Evolutionary conservation across 2,113 vertebrate genomes (phyloP).

Genomic region (Tupaia tana): DNA sequence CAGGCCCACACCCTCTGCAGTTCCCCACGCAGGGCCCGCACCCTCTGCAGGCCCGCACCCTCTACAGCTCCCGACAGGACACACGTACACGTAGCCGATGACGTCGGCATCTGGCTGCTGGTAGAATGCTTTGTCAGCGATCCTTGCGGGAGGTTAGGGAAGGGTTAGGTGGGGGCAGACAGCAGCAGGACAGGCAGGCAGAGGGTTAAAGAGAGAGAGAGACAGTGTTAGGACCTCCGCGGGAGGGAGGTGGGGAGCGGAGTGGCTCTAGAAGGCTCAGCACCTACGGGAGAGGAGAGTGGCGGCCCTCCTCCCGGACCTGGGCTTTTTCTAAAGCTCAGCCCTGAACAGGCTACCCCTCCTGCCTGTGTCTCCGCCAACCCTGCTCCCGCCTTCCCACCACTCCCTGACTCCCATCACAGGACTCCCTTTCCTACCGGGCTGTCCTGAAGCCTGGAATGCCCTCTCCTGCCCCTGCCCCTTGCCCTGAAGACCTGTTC

Average conservation of each 20-base stretch:
- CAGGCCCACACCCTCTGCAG: background rate
- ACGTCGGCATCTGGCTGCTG: slow-evolving; percentile 98
- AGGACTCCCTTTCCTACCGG: background rate
- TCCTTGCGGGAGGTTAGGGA: slow-evolving; percentile 91
- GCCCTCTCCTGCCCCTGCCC: background rate
- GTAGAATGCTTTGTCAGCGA: slow-evolving; percentile 99
- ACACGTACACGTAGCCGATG: slow-evolving; percentile 99
- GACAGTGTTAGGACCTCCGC: slow-evolving; percentile 86
- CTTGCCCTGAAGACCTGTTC: background rate
- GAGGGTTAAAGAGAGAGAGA: slow-evolving; percentile 89
- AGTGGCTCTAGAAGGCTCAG: slow-evolving; percentile 70
- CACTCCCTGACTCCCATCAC: background rate
- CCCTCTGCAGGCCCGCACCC: background rate
- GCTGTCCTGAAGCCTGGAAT: background rate
- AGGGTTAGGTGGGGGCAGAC: slow-evolving; percentile 78
- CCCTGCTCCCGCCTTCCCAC: background rate
- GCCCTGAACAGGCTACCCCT: background rate
- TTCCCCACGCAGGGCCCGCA: too few relatives aligned
- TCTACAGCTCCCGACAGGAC: slow-evolving; percentile 36
- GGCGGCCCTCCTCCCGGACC: too few relatives aligned
- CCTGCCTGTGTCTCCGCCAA: background rate
- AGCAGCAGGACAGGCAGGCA: slow-evolving; percentile 84
- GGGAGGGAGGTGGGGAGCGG: slow-evolving; percentile 59
- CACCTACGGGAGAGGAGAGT: background rate
- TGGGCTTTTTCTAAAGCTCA: background rate